Conservation (phyloP, 2,888 invertebrate genomes). For the Liodrosophila aerea region DNA sequence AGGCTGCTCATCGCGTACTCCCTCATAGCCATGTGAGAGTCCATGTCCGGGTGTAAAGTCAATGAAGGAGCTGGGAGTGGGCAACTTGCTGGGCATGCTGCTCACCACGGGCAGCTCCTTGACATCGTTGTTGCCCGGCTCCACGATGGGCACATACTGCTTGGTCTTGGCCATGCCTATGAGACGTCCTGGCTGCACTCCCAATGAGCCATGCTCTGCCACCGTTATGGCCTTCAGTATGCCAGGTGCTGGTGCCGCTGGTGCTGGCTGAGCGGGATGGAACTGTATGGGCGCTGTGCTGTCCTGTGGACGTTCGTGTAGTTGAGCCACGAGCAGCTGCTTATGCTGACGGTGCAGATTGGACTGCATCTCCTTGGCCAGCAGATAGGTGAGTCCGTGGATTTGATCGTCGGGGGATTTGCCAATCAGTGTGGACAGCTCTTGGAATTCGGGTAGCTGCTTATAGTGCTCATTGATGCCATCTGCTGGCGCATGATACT, state of each 20-base stretch:
- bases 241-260: constrained; percentile 20
- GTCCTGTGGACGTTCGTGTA: constrained; percentile 69
- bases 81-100: constrained; percentile 37
- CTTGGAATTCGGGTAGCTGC: constrained; percentile 77
- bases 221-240: constrained; percentile 14
- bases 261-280: constrained; percentile 57
- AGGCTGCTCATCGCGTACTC: constrained; percentile 46
- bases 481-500: constrained; percentile 66
- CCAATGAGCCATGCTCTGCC: constrained; percentile 41
- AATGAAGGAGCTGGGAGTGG: constrained; percentile 64
- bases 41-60: constrained; percentile 68
- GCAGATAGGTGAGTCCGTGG: constrained; percentile 83
- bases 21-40: constrained; percentile 79
- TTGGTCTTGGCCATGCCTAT: constrained; percentile 79
- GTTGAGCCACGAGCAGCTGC: constrained; percentile 25
- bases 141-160: constrained; percentile 78
- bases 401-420: constrained; percentile 83
- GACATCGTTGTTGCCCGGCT: constrained; percentile 64
- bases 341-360: constrained; percentile 68
- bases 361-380: constrained; percentile 81
- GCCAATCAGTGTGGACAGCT: constrained; percentile 83
- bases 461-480: constrained; percentile 72
- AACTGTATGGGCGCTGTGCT: constrained; percentile 80
- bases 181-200: constrained; percentile 62
- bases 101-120: constrained; percentile 23